Base-by-base conservation (phyloP, 2,797 vertebrate genomes). In the Chelidonichthys spinosus region DNA sequence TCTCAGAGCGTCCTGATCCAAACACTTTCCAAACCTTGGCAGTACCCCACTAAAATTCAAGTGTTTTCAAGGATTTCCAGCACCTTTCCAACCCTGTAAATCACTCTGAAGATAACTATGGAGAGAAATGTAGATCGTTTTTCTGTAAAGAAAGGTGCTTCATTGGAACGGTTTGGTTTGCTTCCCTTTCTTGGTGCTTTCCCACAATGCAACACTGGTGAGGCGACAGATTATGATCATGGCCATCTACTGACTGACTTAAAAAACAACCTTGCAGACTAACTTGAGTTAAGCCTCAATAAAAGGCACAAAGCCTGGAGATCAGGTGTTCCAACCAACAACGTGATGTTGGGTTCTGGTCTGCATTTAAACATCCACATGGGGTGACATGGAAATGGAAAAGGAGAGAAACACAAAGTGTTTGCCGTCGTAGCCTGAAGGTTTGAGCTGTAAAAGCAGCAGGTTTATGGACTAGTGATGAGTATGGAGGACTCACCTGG, bases 401-500 rank as follows among this genome's bases (percentile, higher is more conserved):
- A 25, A 25, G 25, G 25, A 25, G 25, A 25, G 25, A 25, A 25
- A 25, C 25, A 25, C 25, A 25, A 25, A 2, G 25, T 25, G 1
- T 25, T 25, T 25, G 25, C 25, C 25, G 25, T 25, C 25, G 25
- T 25, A 25, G 25, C 25, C 25, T 25, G 25, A 25, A 25, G 25
- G 25, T 25, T 25, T 25, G 25, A 11, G 32, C 11, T 36, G 59
- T 17, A 2, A 43, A 43, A 13, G 43, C 3, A 15, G 43, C 43
- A 44, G 3, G 42, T 11, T 50, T 2, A 47, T 55, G 40, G 4
- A 4, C 13, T 33, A 18, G 10, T 39, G 1, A 6, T 11, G 17
- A 13, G 15, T 33, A 18, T 3, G 47, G 5, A 79, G 44, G 44
- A 4, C 93, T 94, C 92, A 99, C 98, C 97, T 99, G 98, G 89